Conservation (phyloP, 2,113 vertebrate species). For the Pangasianodon gigas region DNA sequence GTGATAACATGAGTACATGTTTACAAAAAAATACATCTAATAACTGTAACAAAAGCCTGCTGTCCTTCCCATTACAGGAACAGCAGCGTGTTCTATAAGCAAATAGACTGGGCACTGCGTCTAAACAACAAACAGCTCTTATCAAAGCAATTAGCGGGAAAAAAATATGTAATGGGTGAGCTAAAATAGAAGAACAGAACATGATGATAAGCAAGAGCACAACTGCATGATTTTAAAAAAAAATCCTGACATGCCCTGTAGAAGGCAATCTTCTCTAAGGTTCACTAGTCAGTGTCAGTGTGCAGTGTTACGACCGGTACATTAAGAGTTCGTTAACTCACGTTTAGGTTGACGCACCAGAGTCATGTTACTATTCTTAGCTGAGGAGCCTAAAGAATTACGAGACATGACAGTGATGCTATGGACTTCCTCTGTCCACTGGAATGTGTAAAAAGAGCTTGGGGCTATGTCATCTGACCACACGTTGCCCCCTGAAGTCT, state of each 20-base stretch:
- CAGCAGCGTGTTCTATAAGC: not conserved
- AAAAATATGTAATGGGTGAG: constrained; percentile 12
- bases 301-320: not conserved
- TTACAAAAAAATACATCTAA: constrained; percentile 16
- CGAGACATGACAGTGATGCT: constrained; percentile 79
- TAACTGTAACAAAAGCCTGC: not conserved
- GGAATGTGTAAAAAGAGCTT: constrained; percentile 76
- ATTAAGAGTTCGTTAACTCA: constrained; percentile 59
- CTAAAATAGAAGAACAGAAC: constrained; percentile 1
- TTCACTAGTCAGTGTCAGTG: not conserved
- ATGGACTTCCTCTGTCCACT: constrained; percentile 75
- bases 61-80: not conserved
- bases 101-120: constrained; percentile 13
- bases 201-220: not conserved
- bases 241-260: not conserved
- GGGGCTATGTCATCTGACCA: constrained; percentile 66
- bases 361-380: constrained; percentile 82
- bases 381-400: constrained; percentile 84
- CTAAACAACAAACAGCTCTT: constrained; percentile 33
- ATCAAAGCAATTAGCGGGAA: constrained; percentile 39
- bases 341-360: constrained; percentile 76
- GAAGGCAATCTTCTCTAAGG: not conserved
- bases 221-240: not conserved
- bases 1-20: not conserved
- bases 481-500: constrained; percentile 58